These are phyloP conservation scores for Polypedilum vanderplanki DNA, from an alignment of 1,140 invertebrate genomes.

Conservation along the genomic window DNA sequence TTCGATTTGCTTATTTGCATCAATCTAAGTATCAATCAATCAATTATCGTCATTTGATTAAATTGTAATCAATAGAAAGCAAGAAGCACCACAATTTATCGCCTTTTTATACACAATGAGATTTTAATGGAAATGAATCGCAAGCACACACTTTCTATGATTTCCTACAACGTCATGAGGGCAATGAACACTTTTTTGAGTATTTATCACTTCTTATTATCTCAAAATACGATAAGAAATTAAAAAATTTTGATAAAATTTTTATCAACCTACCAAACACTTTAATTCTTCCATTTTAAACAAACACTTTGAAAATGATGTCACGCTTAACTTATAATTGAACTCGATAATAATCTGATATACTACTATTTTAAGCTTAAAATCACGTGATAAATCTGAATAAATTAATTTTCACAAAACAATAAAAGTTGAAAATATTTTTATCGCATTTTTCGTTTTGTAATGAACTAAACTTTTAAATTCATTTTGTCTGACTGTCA, in stretches of 20 bases:
- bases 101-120: background rate
- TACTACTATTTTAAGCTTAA: too few relatives aligned
- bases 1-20: background rate
- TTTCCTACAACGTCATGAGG: background rate
- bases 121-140: background rate
- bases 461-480: too few relatives aligned
- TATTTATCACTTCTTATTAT: background rate
- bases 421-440: too few relatives aligned
- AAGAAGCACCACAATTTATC: background rate
- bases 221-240: background rate
- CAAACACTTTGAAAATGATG: background rate
- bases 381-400: too few relatives aligned
- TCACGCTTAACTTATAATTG: background rate
- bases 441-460: too few relatives aligned
- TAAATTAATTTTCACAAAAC: too few relatives aligned
- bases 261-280: background rate
- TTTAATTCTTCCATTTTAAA: slow-evolving; percentile 23
- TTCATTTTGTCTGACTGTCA: too few relatives aligned
- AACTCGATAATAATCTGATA: too few relatives aligned
- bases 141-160: background rate
- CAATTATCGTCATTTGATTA: background rate
- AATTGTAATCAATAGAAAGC: background rate
- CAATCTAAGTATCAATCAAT: slow-evolving; percentile 8
- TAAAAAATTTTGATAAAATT: background rate
- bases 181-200: background rate